Conservation (phyloP, 2,888 invertebrate genomes). For the Ectemnius cavifrons region DNA sequence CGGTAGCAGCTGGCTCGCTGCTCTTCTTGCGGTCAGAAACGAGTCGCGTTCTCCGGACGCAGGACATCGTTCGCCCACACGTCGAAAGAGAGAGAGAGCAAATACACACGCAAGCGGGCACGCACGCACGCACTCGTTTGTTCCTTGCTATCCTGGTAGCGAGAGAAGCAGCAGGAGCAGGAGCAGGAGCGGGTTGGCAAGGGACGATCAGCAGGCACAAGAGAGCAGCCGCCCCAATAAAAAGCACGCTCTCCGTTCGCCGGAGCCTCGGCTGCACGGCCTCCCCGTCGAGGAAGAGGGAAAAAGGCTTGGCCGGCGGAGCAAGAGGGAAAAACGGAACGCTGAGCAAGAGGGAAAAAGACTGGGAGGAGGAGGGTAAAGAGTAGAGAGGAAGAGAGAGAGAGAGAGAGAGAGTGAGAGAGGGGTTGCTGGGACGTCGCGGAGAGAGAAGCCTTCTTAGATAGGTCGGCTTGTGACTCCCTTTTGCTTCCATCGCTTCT, state of each 20-base stretch:
- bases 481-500: slow-evolving; percentile 15
- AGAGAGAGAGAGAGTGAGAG: slow-evolving; percentile 6
- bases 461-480: background rate
- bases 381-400: slow-evolving; percentile 1
- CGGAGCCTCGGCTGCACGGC: slow-evolving; percentile 42
- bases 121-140: background rate
- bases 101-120: background rate
- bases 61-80: background rate
- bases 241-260: slow-evolving; percentile 65
- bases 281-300: slow-evolving; percentile 8
- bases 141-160: slow-evolving; percentile 11
- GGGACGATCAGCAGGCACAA: background rate
- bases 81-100: too few relatives aligned
- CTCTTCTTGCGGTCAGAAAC: slow-evolving; percentile 46
- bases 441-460: slow-evolving; percentile 10
- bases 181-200: slow-evolving; percentile 9
- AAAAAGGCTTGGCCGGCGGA: slow-evolving; percentile 26
- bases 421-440: background rate
- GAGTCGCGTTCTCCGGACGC: slow-evolving; percentile 40
- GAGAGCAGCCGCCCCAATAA: slow-evolving; percentile 74
- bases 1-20: slow-evolving; percentile 51
- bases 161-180: slow-evolving; percentile 19
- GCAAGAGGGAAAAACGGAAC: slow-evolving; percentile 12
- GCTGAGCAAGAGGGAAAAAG: background rate
- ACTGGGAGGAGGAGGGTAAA: background rate